Evolutionary conservation across 2,797 vertebrate species (phyloP).

Genomic region (Dendrocincla fuliginosa): DNA sequence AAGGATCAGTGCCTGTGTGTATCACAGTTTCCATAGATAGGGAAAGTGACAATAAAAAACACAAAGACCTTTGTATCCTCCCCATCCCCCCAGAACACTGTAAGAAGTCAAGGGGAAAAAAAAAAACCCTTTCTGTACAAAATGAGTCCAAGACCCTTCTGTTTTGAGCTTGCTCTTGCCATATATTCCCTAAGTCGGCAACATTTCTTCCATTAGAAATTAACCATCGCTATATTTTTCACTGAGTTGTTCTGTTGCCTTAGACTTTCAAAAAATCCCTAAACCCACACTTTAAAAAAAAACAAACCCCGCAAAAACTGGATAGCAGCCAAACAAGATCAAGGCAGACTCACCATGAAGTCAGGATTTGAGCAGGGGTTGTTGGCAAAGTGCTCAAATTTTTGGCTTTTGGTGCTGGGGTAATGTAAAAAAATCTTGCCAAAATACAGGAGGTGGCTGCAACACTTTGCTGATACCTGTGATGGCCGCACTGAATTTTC

Average conservation of each 20-base stretch:
- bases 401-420: background rate
- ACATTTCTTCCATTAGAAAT: background rate
- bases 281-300: background rate
- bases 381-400: background rate
- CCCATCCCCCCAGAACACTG: rapidly evolving
- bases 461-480: background rate
- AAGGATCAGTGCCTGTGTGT: rapidly evolving
- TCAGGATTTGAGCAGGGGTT: background rate
- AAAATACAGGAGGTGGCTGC: background rate
- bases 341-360: rapidly evolving
- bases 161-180: background rate
- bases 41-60: background rate
- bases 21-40: background rate
- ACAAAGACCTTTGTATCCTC: rapidly evolving
- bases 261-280: background rate
- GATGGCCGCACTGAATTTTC: background rate
- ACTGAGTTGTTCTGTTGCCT: background rate
- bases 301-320: rapidly evolving
- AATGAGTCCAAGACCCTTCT: background rate
- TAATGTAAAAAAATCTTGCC: background rate
- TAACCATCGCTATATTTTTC: background rate
- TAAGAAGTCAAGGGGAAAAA: background rate
- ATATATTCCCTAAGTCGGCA: background rate
- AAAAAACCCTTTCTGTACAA: background rate
- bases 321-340: background rate